phyloP scores from a whole-genome alignment of 2,797 vertebrate species.

The Helostoma temminkii region DNA sequence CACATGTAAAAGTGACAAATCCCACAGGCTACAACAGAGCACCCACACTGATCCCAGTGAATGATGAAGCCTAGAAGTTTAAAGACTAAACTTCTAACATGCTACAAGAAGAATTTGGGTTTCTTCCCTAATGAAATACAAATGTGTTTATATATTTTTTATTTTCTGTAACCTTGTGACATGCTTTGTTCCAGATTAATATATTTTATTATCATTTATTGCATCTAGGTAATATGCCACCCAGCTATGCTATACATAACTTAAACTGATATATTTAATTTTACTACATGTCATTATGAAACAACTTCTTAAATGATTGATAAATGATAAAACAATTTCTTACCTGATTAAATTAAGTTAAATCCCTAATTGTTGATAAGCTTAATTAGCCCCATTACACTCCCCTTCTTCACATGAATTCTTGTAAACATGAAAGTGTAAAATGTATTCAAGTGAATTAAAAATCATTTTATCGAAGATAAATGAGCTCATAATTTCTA shows the following conservation, averaged over 20 bases:
- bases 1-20: background rate
- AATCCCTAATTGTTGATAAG: background rate
- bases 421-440: background rate
- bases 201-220: too few relatives aligned
- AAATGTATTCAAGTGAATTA: background rate
- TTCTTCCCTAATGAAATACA: background rate
- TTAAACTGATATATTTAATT: background rate
- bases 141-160: background rate
- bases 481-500: background rate
- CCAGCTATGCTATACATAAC: too few relatives aligned
- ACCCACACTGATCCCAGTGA: conserved; percentile 14
- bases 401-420: background rate
- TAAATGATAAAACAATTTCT: too few relatives aligned
- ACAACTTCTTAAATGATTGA: too few relatives aligned
- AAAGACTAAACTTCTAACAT: background rate
- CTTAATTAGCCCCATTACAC: background rate
- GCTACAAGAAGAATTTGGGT: too few relatives aligned
- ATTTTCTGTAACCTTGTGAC: background rate
- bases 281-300: background rate
- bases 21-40: background rate
- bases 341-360: too few relatives aligned
- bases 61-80: conserved; percentile 3
- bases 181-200: too few relatives aligned
- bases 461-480: background rate
- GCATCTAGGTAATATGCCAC: too few relatives aligned